Conservation (phyloP, 2,888 invertebrate species). For the Apamea monoglypha region DNA sequence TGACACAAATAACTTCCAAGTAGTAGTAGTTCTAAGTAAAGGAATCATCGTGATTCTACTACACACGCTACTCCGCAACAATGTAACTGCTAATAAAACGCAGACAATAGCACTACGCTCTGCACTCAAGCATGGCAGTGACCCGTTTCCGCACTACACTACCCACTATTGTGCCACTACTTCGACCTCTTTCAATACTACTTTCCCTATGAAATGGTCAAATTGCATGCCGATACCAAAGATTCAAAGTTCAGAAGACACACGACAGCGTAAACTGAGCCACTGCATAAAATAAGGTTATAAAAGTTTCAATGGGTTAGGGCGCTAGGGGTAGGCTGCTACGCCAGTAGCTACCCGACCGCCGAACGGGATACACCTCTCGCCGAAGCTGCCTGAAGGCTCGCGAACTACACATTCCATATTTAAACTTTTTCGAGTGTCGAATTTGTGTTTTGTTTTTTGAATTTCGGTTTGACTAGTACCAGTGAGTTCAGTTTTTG, state of each 20-base stretch:
- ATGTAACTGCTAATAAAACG: conserved; percentile 15
- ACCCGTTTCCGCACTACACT: conserved; percentile 13
- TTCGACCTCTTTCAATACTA: conserved; percentile 3
- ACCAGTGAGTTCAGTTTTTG: conserved; percentile 47
- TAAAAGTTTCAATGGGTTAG: conserved; percentile 54
- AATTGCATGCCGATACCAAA: conserved; percentile 39
- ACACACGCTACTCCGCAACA: background rate
- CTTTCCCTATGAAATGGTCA: conserved; percentile 22
- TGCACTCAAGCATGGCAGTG: conserved; percentile 4
- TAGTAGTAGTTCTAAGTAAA: background rate
- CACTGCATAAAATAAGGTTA: conserved; percentile 49
- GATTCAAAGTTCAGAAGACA: conserved; percentile 46
- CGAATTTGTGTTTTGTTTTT: conserved; percentile 28
- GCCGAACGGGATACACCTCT: conserved; percentile 51
- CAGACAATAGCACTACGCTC: background rate
- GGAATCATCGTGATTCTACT: background rate
- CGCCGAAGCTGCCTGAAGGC: conserved; percentile 34
- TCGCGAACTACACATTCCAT: conserved; percentile 39
- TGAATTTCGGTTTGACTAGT: conserved; percentile 36
- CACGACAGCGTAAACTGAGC: conserved; percentile 33
- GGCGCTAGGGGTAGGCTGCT: conserved; percentile 41
- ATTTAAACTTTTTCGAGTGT: conserved; percentile 58
- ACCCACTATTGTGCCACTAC: background rate
- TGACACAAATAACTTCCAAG: background rate
- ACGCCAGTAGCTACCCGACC: conserved; percentile 63